These are phyloP conservation scores for Macrotus californicus DNA, from an alignment of 2,113 vertebrate species.

Conservation along the genomic window DNA sequence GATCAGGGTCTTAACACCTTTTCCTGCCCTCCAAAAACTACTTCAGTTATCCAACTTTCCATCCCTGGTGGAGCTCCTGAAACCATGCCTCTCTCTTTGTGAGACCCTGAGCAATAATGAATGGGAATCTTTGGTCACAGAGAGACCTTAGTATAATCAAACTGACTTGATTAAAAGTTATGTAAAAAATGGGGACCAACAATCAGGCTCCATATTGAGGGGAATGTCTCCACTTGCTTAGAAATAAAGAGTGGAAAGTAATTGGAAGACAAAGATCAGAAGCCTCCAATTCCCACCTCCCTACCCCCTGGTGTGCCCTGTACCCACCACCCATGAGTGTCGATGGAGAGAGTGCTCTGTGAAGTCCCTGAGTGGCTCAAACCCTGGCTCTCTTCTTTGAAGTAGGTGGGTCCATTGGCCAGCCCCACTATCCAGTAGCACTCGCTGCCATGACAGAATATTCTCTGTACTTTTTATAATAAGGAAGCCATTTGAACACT, in stretches of 20 bases:
- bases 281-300: rapidly evolving
- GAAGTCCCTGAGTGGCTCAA: neutral
- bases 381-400: neutral
- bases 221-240: neutral
- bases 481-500: neutral
- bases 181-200: neutral
- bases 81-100: neutral
- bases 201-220: neutral
- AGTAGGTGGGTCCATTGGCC: neutral
- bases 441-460: neutral
- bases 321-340: too few relatives aligned
- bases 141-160: neutral
- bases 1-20: neutral
- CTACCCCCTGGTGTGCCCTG: neutral
- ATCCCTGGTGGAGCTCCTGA: rapidly evolving
- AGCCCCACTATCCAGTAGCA: neutral
- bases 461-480: neutral
- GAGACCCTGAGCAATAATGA: neutral
- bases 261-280: neutral
- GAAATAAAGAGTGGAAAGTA: neutral
- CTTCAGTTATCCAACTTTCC: neutral
- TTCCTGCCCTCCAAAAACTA: neutral
- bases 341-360: neutral
- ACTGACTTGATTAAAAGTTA: neutral
- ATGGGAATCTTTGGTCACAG: neutral